A percentile compares a stretch with the other conserved stretches of the same genome.
These are phyloP conservation scores for Odontamblyopus rebecca DNA, from an alignment of 2,797 vertebrate species.

Conservation along the genomic window DNA sequence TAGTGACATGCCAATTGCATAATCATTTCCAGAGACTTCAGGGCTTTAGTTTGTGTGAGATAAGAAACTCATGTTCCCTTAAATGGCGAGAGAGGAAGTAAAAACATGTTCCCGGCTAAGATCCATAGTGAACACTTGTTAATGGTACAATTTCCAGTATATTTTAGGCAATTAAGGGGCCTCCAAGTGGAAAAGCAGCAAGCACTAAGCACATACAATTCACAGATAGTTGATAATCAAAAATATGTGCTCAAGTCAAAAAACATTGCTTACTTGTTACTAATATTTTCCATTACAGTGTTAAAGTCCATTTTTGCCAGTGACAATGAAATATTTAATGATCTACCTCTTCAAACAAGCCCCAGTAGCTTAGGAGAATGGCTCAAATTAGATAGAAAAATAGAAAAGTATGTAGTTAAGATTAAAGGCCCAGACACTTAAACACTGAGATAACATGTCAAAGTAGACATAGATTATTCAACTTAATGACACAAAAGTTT, in stretches of 20 bases:
- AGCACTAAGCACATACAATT: not conserved
- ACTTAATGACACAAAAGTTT: not conserved
- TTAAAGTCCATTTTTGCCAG: not conserved
- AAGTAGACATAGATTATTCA: not conserved
- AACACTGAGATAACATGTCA: constrained; percentile 7
- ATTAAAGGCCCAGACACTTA: not conserved
- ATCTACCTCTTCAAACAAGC: not conserved
- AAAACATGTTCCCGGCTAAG: constrained; percentile 20
- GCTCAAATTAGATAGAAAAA: not conserved
- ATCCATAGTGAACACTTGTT: constrained; percentile 1
- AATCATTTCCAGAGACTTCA: constrained; percentile 34
- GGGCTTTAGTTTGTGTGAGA: constrained; percentile 38
- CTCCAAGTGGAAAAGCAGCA: not conserved
- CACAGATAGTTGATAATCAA: not conserved
- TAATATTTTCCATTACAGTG: not conserved
- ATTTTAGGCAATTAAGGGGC: not conserved
- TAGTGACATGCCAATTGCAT: constrained; percentile 1
- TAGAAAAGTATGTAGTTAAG: not conserved
- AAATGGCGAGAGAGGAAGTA: constrained; percentile 62
- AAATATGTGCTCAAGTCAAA: not conserved
- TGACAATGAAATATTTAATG: no score
- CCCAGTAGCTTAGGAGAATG: not conserved
- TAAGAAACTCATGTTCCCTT: constrained; percentile 63
- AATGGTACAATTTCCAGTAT: not conserved
- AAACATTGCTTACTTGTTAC: not conserved